Conservation (phyloP, 2,797 vertebrate genomes). For the Cossypha dichroa region DNA sequence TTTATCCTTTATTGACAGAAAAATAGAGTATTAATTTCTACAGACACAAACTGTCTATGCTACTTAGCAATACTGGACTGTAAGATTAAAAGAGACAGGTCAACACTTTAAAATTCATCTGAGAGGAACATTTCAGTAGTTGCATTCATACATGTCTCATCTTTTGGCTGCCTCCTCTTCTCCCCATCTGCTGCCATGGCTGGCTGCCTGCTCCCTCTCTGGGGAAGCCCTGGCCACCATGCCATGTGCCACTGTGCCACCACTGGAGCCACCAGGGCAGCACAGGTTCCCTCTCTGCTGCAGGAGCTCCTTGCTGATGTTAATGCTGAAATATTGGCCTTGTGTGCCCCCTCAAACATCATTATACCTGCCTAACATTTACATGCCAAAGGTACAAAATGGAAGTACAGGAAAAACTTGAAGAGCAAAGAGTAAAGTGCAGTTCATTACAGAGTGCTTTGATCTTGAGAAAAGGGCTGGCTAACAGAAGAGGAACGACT, state of each 20-base stretch:
- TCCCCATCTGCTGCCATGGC: conserved; percentile 68
- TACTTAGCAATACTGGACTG: not conserved
- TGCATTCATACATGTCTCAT: conserved; percentile 18
- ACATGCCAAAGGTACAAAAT: conserved; percentile 35
- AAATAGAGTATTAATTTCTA: not conserved
- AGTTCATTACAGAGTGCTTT: conserved; percentile 2
- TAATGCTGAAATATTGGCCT: conserved; percentile 2
- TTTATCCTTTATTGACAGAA: not conserved
- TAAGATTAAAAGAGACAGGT: not conserved
- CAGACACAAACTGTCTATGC: not conserved
- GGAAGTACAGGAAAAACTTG: conserved; percentile 27
- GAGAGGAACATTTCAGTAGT: not conserved
- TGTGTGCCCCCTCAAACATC: not conserved
- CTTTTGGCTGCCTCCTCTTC: conserved; percentile 52
- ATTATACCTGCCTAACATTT: conserved; percentile 33
- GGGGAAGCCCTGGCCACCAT: not conserved
- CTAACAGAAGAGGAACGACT: not conserved
- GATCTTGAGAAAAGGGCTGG: not conserved
- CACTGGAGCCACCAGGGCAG: not conserved
- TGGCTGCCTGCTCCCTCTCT: conserved; percentile 35
- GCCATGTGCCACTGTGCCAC: not conserved
- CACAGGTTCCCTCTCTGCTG: not conserved
- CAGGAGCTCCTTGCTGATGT: not conserved
- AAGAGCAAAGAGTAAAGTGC: conserved; percentile 2
- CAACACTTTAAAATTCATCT: not conserved